Conservation (phyloP, 2,113 vertebrate species). For the Hymenochirus boettgeri region DNA sequence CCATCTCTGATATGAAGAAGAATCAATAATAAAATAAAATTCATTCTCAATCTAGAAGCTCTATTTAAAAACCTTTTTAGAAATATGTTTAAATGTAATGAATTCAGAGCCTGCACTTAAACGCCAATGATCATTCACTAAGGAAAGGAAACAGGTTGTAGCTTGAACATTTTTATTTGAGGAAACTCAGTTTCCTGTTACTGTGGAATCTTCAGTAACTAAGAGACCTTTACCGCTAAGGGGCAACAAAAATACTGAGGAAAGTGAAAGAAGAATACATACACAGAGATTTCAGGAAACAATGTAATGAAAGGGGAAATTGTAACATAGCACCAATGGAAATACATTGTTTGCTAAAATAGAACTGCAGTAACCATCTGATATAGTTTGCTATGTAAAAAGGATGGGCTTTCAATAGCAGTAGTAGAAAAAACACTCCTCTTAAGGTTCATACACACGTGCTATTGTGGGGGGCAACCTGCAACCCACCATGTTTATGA, state of each 20-base stretch:
- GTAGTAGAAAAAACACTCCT: no score
- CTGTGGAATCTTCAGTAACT: conserved; percentile 52
- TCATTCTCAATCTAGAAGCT: conserved; percentile 49
- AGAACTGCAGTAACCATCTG: neutral
- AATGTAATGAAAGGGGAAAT: conserved; percentile 48
- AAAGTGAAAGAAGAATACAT: conserved; percentile 43
- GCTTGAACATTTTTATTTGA: conserved; percentile 48
- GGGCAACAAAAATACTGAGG: conserved; percentile 43
- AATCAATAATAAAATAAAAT: conserved; percentile 45
- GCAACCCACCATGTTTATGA: no score
- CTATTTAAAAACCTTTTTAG: conserved; percentile 20
- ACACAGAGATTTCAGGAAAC: conserved; percentile 45
- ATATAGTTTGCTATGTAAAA: neutral
- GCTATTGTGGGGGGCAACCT: no score
- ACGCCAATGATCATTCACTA: conserved; percentile 43
- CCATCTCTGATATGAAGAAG: conserved; percentile 45
- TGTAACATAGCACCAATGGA: conserved; percentile 48
- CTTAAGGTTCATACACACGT: no score
- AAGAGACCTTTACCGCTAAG: conserved; percentile 49
- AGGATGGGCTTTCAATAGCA: no score
- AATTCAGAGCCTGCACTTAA: no score
- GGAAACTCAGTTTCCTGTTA: conserved; percentile 70
- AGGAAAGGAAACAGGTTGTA: conserved; percentile 67
- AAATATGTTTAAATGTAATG: no score
- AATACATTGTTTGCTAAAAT: conserved; percentile 11